A percentile compares a stretch with the other conserved stretches of the same genome.
These are phyloP conservation scores for Habroteleia sp. DNA, from an alignment of 2,888 invertebrate genomes.

Conservation along the genomic window DNA sequence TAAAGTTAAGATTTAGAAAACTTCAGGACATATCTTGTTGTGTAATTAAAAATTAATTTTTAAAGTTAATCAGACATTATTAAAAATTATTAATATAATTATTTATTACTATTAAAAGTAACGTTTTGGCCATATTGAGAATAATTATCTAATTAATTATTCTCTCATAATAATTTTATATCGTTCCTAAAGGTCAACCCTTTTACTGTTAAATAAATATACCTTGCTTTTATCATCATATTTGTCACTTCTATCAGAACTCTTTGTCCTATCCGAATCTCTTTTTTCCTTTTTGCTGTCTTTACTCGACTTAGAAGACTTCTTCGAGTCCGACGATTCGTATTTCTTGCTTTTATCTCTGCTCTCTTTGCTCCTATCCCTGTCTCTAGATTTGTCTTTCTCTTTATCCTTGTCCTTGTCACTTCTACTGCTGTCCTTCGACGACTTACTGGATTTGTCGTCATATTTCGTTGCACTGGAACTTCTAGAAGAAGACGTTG, in stretches of 20 bases:
- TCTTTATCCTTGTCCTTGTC: conserved; percentile 52
- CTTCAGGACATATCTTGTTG: no score
- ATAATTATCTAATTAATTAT: no score
- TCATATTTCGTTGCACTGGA: conserved; percentile 70
- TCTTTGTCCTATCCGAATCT: conserved; percentile 49
- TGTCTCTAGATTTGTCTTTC: conserved; percentile 44
- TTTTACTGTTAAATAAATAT: no score
- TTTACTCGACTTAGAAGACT: conserved; percentile 56
- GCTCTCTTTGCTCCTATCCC: conserved; percentile 44
- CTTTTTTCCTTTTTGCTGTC: conserved; percentile 64
- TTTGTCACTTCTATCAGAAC: conserved; percentile 64
- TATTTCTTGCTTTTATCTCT: conserved; percentile 66
- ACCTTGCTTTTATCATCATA: conserved; percentile 67
- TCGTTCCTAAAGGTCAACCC: no score
- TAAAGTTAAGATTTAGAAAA: neutral
- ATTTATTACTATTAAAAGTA: no score
- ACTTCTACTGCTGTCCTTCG: conserved; percentile 71
- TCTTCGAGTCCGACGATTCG: conserved; percentile 41
- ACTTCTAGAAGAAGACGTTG: conserved; percentile 70
- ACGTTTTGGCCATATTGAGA: no score
- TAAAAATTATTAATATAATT: no score
- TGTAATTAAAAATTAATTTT: no score
- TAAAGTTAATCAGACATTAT: neutral
- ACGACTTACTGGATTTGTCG: conserved; percentile 72
- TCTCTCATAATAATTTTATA: no score